Conservation (phyloP, 2,888 invertebrate genomes). For the Epistrophella euchroma region DNA sequence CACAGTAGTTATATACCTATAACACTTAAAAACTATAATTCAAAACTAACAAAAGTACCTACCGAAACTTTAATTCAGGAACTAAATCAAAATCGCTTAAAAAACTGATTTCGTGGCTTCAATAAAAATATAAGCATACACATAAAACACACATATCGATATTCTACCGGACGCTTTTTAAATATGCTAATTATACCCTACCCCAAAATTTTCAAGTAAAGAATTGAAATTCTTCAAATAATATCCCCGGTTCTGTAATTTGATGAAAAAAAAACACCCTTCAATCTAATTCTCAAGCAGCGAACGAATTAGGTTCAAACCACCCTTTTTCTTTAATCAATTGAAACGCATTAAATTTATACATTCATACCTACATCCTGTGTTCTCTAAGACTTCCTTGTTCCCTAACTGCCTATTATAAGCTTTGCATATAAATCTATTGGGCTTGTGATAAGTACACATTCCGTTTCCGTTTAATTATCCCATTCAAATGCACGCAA, state of each 20-base stretch:
- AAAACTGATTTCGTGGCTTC: neutral
- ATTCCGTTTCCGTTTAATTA: slow-evolving; percentile 67
- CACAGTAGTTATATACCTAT: too few species aligned
- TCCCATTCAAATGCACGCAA: slow-evolving; percentile 45
- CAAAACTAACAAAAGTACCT: neutral
- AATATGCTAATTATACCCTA: slow-evolving; percentile 30
- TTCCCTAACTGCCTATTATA: slow-evolving; percentile 5
- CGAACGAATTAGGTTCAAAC: slow-evolving; percentile 12
- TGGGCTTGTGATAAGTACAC: slow-evolving; percentile 45
- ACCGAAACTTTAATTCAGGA: neutral
- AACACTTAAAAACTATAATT: neutral
- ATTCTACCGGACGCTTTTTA: slow-evolving; percentile 21
- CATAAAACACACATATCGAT: neutral
- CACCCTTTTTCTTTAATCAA: slow-evolving; percentile 30
- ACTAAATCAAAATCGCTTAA: neutral
- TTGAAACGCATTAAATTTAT: neutral
- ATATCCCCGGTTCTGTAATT: slow-evolving; percentile 5
- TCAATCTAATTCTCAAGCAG: neutral
- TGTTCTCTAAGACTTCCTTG: neutral
- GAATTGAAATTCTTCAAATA: slow-evolving; percentile 35
- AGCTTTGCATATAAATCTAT: slow-evolving; percentile 43
- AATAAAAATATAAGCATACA: neutral
- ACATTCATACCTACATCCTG: neutral
- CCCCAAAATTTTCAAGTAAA: neutral
- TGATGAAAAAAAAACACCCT: neutral